Evolutionary conservation across 1,140 invertebrate species (phyloP), one percentile per base, ranked within the genome.

Genomic region (Anoplolepis gracilipes): DNA sequence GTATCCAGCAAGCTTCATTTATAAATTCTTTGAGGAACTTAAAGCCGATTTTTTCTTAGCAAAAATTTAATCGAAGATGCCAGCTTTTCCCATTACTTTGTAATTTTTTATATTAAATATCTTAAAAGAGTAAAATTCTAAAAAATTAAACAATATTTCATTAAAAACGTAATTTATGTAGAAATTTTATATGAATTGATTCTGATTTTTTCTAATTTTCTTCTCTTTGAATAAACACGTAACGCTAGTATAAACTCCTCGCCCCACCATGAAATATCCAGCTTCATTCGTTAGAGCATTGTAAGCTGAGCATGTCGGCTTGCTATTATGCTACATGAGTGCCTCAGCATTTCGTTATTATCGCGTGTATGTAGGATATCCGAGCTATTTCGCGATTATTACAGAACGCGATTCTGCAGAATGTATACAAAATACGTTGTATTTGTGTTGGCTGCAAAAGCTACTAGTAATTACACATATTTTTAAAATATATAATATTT

Each of bases 321-420:
- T 8, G 65, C 77, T 79, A 70, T 79, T 57, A 79, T 79, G 30
- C 64, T 67, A 53, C 42, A 67, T 49, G 62, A 65, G 64, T 70
- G 64, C 64, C n/a, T 39, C 64, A 79, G 64, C 39, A 70, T 79
- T 79, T 79, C 57, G 33, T 19, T 69, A 69, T 57, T 79, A 79
- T 28, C 22, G 22, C 22, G 13, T 53, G 3, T n/a, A 55, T 11
- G 6, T 39, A 69, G 46, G 25, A 81, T 70, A 70, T 70, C 57
- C 49, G 22, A 81, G 25, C 49, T 81, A 70, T 70, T 72, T 81
- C 49, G 36, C 36, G 30, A 62, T 69, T 69, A 70, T 81, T n/a
- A 25, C n/a, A 46, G 53, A 75, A 30, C 1, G 61, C 19, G 22
- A 79, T 69, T 79, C 22, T 25, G 3, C 16, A 1, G 2, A 39